phyloP scores from a whole-genome alignment of 2,888 invertebrate species.

The Aporophyla lueneburgensis region DNA sequence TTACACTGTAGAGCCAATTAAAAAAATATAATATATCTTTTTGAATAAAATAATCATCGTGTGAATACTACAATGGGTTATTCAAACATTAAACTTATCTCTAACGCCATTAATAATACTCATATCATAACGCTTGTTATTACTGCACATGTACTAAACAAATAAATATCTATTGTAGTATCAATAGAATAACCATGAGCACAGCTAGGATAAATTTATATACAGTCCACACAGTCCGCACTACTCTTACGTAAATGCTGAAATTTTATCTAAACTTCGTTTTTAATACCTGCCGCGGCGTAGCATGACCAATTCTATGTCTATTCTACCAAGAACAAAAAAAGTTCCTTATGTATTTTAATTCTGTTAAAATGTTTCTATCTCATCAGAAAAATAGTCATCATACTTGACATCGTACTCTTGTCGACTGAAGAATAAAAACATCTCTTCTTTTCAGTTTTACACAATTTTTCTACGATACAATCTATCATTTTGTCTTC shows the following conservation, averaged over 20 bases:
- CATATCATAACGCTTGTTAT: neutral
- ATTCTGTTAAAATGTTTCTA: too few relatives aligned
- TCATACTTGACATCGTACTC: too few relatives aligned
- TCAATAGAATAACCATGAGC: neutral
- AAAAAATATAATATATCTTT: conserved; percentile 7
- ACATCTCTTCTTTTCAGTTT: too few relatives aligned
- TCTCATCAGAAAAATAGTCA: too few relatives aligned
- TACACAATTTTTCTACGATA: too few relatives aligned
- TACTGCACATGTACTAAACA: neutral
- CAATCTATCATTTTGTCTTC: too few relatives aligned
- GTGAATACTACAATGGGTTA: conserved; percentile 11
- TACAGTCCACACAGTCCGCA: too few relatives aligned
- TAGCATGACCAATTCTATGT: too few relatives aligned
- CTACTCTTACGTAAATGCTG: neutral
- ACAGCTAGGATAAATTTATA: neutral
- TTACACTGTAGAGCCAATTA: conserved; percentile 3
- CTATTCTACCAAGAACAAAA: too few relatives aligned
- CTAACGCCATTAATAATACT: neutral
- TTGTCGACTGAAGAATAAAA: too few relatives aligned
- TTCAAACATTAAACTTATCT: conserved; percentile 10
- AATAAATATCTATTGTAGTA: neutral
- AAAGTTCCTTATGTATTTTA: too few relatives aligned
- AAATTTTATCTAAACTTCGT: neutral
- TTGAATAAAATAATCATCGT: conserved; percentile 6
- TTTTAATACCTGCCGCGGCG: too few relatives aligned